Evolutionary conservation across 2,113 vertebrate genomes (phyloP).

Genomic region (Myrmecobius fasciatus): DNA sequence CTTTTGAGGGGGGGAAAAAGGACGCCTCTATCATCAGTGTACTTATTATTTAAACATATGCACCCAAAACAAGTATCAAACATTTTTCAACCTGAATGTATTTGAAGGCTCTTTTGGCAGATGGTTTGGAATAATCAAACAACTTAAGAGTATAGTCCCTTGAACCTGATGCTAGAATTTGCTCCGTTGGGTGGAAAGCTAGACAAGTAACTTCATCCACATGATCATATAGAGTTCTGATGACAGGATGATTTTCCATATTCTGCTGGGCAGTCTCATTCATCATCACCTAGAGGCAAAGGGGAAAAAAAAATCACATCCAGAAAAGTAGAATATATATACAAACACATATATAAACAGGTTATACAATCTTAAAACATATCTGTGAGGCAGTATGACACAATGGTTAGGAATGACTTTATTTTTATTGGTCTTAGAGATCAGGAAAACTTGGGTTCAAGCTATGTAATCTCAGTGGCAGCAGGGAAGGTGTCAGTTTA

Average conservation of each 20-base stretch:
- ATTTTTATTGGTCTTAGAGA: background rate
- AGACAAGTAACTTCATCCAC: constrained; percentile 98
- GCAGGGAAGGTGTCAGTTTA: background rate
- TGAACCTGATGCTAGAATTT: constrained; percentile 97
- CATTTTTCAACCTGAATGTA: constrained; percentile 93
- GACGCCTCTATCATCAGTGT: background rate
- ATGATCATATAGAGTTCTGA: constrained; percentile 97
- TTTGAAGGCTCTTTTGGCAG: constrained; percentile 98
- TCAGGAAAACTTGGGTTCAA: background rate
- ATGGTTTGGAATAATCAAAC: constrained; percentile 99
- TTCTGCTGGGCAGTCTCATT: constrained; percentile 99
- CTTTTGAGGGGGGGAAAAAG: background rate
- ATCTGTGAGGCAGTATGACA: background rate
- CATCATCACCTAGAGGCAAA: constrained; percentile 95
- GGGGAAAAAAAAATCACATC: constrained; percentile 41
- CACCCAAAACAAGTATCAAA: background rate
- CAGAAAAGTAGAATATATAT: background rate
- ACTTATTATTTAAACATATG: background rate
- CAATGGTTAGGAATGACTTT: background rate
- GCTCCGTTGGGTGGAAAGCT: constrained; percentile 96
- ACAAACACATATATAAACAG: background rate
- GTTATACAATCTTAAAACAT: background rate
- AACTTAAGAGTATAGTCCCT: constrained; percentile 98
- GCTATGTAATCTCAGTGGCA: background rate
- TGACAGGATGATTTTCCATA: constrained; percentile 99